Percentiles rank a stretch among this genome's conserved stretches.
Conservation (phyloP, 2,797 vertebrate genomes). For the Karalla daura region DNA sequence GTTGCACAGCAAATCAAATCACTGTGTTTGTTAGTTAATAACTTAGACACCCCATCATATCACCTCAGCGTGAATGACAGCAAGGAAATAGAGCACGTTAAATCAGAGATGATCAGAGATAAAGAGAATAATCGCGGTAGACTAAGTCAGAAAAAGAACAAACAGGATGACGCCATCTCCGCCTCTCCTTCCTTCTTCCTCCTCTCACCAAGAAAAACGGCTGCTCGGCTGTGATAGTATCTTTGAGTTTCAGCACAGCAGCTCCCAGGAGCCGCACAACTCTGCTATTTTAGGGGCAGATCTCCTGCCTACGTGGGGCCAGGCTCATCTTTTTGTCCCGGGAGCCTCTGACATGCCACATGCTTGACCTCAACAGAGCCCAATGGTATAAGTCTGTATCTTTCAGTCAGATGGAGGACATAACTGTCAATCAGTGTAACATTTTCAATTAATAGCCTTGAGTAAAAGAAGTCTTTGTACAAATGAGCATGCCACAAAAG, state of each 20-base stretch:
- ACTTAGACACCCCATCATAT: slow-evolving; percentile 27
- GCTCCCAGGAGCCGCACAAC: slow-evolving; percentile 44
- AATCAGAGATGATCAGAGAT: slow-evolving; percentile 50
- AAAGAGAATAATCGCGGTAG: slow-evolving; percentile 35
- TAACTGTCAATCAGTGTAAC: not conserved
- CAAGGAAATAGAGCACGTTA: slow-evolving; percentile 9
- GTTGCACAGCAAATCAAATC: slow-evolving; percentile 36
- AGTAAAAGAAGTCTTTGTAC: too few relatives aligned
- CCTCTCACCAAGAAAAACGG: slow-evolving; percentile 38
- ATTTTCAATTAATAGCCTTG: not conserved
- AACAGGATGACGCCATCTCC: slow-evolving; percentile 66
- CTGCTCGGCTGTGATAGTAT: slow-evolving; percentile 61
- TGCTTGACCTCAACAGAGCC: slow-evolving; percentile 1
- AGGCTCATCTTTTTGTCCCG: slow-evolving; percentile 54
- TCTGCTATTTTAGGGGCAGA: slow-evolving; percentile 56
- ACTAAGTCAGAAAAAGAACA: slow-evolving; percentile 57
- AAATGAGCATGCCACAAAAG: not conserved
- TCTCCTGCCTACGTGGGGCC: slow-evolving; percentile 61
- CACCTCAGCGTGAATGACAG: slow-evolving; percentile 41
- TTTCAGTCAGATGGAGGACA: not conserved
- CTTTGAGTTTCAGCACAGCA: slow-evolving; percentile 51
- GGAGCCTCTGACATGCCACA: slow-evolving; percentile 18
- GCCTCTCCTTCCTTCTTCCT: slow-evolving; percentile 63
- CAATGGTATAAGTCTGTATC: not conserved
- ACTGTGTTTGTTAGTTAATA: slow-evolving; percentile 33